Base-by-base conservation (phyloP, 2,797 vertebrate species). In the Neostethus bicornis region DNA sequence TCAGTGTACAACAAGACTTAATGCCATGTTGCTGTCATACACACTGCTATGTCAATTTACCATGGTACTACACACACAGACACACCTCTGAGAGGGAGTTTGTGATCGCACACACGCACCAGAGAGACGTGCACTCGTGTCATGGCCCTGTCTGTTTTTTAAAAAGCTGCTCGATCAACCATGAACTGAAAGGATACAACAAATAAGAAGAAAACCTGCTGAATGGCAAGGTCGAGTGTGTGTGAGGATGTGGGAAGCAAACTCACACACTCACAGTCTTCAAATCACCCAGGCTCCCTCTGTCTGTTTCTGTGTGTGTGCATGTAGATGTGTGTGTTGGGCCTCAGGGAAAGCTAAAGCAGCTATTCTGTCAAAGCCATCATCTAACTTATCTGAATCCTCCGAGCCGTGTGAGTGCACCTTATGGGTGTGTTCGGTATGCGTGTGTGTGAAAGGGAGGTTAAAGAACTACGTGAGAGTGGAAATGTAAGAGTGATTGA, bases 301-400 rank as follows among this genome's bases (percentile, higher is more conserved):
- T 79, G 80, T 72, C 62, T 67, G 60, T 54, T 35, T 37, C 34
- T 37, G 34, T 46, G 11, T 8, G 54, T 19, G 26, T 60, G 19
- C 13, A 55, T 71, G 61, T 77, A 41, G 59, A 68, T 61, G 61
- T 55, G 64, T 65, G 73, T 65, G 26, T 42, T 39, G 13, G 28
- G 73, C 80, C 76, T 77, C 38, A 1, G 70, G 79, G 69, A 73
- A 65, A 70, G 85, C 85, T 47, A 86, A 81, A 75, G 73, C 84
- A 86, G 83, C 86, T 87, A 74, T 87, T 80, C 85, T 90, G 88
- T 87, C 86, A 80, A 81, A 84, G 69, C 61, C 74, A 86, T 87
- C 84, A 86, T 76, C 72, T 74, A 68, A 85, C 77, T 85, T 86
- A 83, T 85, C 84, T 75, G 63, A 81, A 69, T 16, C 61, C 78